Evolutionary conservation across 2,797 vertebrate species (phyloP).

Genomic region (Sebastes alutus): DNA sequence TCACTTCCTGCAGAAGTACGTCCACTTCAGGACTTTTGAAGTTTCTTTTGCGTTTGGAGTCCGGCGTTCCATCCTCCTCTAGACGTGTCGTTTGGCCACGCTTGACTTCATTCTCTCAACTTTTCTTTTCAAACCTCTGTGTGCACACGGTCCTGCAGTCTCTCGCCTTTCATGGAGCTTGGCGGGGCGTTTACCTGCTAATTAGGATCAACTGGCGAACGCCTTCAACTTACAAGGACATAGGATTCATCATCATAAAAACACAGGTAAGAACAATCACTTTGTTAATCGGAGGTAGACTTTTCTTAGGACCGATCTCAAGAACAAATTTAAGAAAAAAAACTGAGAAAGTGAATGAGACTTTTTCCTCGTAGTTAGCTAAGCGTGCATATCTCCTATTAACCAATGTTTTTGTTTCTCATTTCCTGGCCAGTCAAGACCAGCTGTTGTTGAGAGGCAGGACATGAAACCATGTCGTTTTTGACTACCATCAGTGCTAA

Average conservation of each 20-base stretch:
- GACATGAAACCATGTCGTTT: too few species aligned
- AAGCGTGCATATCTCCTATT: neutral
- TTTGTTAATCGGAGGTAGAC: fast-evolving
- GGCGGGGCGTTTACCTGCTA: too few species aligned
- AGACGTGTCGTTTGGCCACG: too few species aligned
- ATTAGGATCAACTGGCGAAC: too few species aligned
- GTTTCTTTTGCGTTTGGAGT: too few species aligned
- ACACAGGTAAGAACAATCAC: neutral
- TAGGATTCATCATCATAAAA: neutral
- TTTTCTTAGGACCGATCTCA: neutral
- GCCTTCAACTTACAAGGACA: neutral
- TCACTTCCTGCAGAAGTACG: neutral
- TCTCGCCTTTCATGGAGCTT: neutral
- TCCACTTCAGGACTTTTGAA: neutral
- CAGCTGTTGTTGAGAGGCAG: too few species aligned
- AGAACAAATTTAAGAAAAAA: neutral
- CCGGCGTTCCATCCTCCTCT: too few species aligned
- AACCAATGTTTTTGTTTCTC: too few species aligned
- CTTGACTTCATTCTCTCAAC: too few species aligned
- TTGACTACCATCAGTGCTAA: neutral
- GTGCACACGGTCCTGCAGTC: too few species aligned
- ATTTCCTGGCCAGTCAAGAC: too few species aligned
- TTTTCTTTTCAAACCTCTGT: too few species aligned
- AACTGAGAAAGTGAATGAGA: neutral
- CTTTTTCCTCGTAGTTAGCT: neutral